These are phyloP conservation scores for Galeopsomyia nigrocyanea DNA, from an alignment of 2,888 invertebrate genomes.

Conservation along the genomic window DNA sequence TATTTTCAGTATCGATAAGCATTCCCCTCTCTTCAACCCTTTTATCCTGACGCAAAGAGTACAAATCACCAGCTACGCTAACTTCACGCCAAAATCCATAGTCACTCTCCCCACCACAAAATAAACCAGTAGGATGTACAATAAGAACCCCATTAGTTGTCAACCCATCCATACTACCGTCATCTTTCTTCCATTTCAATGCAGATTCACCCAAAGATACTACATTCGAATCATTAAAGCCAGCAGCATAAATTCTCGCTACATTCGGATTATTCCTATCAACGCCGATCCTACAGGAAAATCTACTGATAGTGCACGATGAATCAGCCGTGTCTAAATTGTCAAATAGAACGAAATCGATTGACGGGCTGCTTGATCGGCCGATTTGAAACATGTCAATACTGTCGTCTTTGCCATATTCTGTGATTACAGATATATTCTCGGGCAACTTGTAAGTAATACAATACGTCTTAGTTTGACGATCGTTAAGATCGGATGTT, in stretches of 20 bases:
- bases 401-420: conserved; percentile 93
- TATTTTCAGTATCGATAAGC: conserved; percentile 83
- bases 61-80: conserved; percentile 97
- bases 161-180: conserved; percentile 85
- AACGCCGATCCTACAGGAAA: conserved; percentile 96
- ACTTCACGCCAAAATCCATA: conserved; percentile 96
- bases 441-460: conserved; percentile 96
- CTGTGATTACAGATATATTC: conserved; percentile 97
- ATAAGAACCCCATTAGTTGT: conserved; percentile 98
- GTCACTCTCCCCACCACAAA: conserved; percentile 86
- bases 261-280: conserved; percentile 90
- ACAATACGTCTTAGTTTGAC: conserved; percentile 94
- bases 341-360: conserved; percentile 99
- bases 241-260: conserved; percentile 96
- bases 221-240: conserved; percentile 94
- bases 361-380: conserved; percentile 96
- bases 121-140: conserved; percentile 92
- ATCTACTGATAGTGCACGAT: conserved; percentile 95
- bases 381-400: conserved; percentile 99
- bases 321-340: conserved; percentile 84
- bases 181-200: conserved; percentile 96
- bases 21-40: conserved; percentile 94
- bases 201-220: conserved; percentile 99
- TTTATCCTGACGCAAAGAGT: conserved; percentile 93
- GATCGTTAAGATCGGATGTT: conserved; percentile 94